Base-by-base conservation (phyloP, 2,113 vertebrate species). In the Tragelaphus buxtoni region DNA sequence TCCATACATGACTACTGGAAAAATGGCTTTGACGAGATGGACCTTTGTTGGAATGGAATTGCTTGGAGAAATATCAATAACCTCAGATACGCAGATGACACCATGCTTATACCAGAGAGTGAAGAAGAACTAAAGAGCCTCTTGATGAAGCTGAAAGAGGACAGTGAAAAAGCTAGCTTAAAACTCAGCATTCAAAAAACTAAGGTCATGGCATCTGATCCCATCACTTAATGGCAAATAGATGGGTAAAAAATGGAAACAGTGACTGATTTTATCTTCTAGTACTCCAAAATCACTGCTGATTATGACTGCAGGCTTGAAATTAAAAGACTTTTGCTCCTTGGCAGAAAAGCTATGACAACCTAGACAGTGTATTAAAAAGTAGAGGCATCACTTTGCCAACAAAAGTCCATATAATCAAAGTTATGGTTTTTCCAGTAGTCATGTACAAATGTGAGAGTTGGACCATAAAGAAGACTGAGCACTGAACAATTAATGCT, bases 81-180 rank as follows among this genome's bases (percentile, higher is more conserved):
- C 20, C 4, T 39, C n/a, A 72, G 35, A 39, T 72, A 72, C 0
- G 2, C 18, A 72, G 65, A 72, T 24, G 35, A 39, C 9, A 72
- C 18, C 18, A 39, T 24, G 18, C 35, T 72, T 72, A 39, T 39
- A 39, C n/a, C n/a, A 72, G 35, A 72, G 65, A 72, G 65, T 72
- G n/a, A 72, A 24, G 60, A 61, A 61, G 18, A 39, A 39, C 65
- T 39, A 72, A 72, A 39, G 9, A 39, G 9, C 65, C 65, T 72
- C 35, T 39, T 72, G n/a, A 24, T 72, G 65, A 72, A 72, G 5
- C 18, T 72, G 35, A 39, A 72, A 72, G 2, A 72, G 5, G 35
- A 11, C n/a, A 39, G 35, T 72, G 5, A 12, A 72, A 39, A 72
- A 72, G n/a, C n/a, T 6, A 72, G 65, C n/a, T 24, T 72, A 72